Base-by-base conservation (phyloP, 2,888 invertebrate species). In the Synergus laeviventris region DNA sequence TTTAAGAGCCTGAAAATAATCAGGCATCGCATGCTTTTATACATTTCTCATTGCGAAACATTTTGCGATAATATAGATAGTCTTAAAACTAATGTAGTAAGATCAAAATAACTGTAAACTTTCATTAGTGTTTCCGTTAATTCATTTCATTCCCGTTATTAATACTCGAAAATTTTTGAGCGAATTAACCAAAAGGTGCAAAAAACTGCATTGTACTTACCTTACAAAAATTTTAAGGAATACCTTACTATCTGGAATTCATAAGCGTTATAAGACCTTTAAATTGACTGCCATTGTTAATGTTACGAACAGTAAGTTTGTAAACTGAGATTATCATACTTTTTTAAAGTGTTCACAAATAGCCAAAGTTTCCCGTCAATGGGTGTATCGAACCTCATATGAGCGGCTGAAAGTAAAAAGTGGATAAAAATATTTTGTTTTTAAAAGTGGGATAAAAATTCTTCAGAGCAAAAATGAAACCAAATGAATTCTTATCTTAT, bases 141-240 rank as follows among this genome's bases (percentile, higher is more conserved):
- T 49, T 54, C n/a, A 8, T 66, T 66, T 66, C 9, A 14, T 16
- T 66, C 45, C n/a, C 39, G 42, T 45, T 66, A 66, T 21, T 42
- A 42, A 66, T 70, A 70, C 14, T n/a, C 31, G 2, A 45, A 70
- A 36, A 45, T 70, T 70, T 16, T 70, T n/a, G 36, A 54, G 11
- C 1, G n/a, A 49, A 70, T 70, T 70, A 36, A 70, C 49, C 9
- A 31, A 70, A 70, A n/a, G 11, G 5, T 11, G 45, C n/a, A 49
- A 54, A 49, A 70, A n/a, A 70, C 36, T 70, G 45, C 49, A 54
- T 70, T 70, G 70, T 70, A 70, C 70, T 70, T 70, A 70, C 49
- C 24, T 70, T 70, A n/a, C 24, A 59, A 70, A n/a, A 42, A 64
- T 14, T 64, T 62, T n/a, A 8, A 62, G 14, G 21, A 42, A 64